Conservation (phyloP, 2,888 invertebrate genomes). For the Drosophila stalkeri region DNA sequence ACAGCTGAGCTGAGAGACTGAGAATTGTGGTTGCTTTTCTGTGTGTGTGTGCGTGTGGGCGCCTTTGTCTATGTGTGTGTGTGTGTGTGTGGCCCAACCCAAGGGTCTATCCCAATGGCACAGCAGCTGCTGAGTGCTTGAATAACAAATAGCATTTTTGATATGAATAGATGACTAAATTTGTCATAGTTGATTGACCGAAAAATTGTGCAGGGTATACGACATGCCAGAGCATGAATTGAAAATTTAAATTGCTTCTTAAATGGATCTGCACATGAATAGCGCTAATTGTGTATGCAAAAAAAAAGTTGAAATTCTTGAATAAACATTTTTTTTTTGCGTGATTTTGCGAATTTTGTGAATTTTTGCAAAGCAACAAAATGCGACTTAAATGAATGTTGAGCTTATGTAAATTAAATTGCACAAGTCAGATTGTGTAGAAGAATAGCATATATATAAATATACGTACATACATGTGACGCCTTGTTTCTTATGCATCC, state of each 20-base stretch:
- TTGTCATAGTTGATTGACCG: constrained; percentile 67
- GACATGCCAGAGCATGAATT: constrained; percentile 9
- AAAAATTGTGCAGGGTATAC: constrained; percentile 52
- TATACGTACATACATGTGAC: too few relatives aligned
- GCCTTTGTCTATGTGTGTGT: constrained; percentile 12
- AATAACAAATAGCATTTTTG: constrained; percentile 60
- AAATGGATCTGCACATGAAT: constrained; percentile 30
- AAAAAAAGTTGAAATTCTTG: neutral
- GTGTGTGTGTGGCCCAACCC: constrained; percentile 29
- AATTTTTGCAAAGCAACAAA: neutral
- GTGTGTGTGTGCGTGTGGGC: constrained; percentile 44
- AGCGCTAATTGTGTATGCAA: constrained; percentile 36
- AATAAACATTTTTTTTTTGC: neutral
- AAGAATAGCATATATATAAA: too few relatives aligned
- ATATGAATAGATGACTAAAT: constrained; percentile 56
- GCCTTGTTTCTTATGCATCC: too few relatives aligned
- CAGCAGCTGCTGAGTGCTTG: constrained; percentile 41
- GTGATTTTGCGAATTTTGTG: constrained; percentile 1
- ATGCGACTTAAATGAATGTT: neutral
- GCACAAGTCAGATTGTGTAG: too few relatives aligned
- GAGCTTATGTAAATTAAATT: neutral
- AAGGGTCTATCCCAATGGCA: constrained; percentile 27
- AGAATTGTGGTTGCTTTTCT: constrained; percentile 10
- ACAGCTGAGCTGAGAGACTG: neutral
- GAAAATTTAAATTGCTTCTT: constrained; percentile 13